Percentiles rank a stretch among this genome's conserved stretches.
Evolutionary conservation across 30 jellyfish, hydroid and myxozoan genomes (phyloP).

Genomic region (Chironex yamaguchii): DNA sequence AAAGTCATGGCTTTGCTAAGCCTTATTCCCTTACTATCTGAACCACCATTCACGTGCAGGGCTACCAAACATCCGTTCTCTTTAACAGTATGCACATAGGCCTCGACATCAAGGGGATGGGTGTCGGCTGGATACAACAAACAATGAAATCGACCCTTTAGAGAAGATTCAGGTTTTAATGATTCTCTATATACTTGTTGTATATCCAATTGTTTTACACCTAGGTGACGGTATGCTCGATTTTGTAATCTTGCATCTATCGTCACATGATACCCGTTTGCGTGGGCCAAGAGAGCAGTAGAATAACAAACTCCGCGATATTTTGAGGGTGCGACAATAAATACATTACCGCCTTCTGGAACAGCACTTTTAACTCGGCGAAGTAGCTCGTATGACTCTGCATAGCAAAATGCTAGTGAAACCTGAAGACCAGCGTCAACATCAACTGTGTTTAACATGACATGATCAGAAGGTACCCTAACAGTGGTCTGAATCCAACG

Average conservation of each 20-base stretch:
- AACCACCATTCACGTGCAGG: not conserved
- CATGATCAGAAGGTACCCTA: slow-evolving; percentile 1
- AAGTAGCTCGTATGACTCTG: slow-evolving; percentile 42
- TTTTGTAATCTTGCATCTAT: not conserved
- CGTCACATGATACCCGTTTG: slow-evolving; percentile 41
- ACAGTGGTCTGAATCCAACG: slow-evolving; percentile 51
- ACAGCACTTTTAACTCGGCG: not conserved
- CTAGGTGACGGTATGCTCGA: not conserved
- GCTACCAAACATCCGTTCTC: not conserved
- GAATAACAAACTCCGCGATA: slow-evolving; percentile 58
- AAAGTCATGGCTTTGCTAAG: not conserved
- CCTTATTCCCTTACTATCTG: not conserved
- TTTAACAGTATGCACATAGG: not conserved
- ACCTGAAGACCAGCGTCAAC: slow-evolving; percentile 16
- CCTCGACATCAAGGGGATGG: not conserved
- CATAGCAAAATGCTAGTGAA: slow-evolving; percentile 10
- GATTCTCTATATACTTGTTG: not conserved
- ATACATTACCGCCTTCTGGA: not conserved
- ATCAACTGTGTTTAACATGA: slow-evolving; percentile 5
- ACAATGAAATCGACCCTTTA: not conserved
- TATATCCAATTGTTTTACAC: not conserved
- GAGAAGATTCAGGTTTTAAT: not conserved
- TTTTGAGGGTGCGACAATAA: slow-evolving; percentile 12
- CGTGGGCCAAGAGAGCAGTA: slow-evolving; percentile 34
- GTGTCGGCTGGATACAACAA: not conserved